Evolutionary conservation across 2,888 invertebrate genomes (phyloP), one percentile per base, ranked within the genome.

Genomic region (Oscheius myriophilus): DNA sequence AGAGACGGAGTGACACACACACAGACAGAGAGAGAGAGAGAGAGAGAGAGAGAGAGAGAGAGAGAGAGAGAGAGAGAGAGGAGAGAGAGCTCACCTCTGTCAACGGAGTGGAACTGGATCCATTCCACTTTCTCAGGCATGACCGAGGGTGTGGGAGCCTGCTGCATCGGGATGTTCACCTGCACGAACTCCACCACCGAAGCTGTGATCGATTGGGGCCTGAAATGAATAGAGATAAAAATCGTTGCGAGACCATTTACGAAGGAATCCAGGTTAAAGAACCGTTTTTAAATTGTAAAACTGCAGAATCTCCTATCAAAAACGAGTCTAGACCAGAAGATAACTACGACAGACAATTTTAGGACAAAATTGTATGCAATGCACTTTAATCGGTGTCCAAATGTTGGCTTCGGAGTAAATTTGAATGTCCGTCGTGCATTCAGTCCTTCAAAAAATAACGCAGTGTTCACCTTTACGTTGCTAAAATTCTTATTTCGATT

Each of bases 121-220:
- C 81, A 81, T 58, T 81, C 81, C 21, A 75, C 72, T 43, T 75
- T 78, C 45, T 81, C 81, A 1, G 61, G 61, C 18, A 25, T 11
- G 58, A 66, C 43, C 16, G 67, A 16, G 45, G 46, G 41, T 45
- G 74, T 53, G 76, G 81, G 12, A 54, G 72, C 43, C 64, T 57
- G 33, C n/a, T 69, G 58, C 52, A 76, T 74, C 9, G 86, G 82
- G 25, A 86, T 84, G 41, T 81, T 78, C 43, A 83, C 84, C 52
- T 78, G 75, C 41, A 85, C 80, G 53, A 86, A 71, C 41, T 84
- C 84, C 18, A 79, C 80, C 58, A 85, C 43, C 16, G 71, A 64
- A 41, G 26, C 45, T 9, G 46, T 62, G 2, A 70, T 26, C 4
- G 65, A 53, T 21, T 57, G 55, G 43, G 25, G 23, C 14, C 66